A percentile compares a stretch with the other conserved stretches of the same genome.
Conservation (phyloP, 2,113 vertebrate species). For the Anhinga rufa region DNA sequence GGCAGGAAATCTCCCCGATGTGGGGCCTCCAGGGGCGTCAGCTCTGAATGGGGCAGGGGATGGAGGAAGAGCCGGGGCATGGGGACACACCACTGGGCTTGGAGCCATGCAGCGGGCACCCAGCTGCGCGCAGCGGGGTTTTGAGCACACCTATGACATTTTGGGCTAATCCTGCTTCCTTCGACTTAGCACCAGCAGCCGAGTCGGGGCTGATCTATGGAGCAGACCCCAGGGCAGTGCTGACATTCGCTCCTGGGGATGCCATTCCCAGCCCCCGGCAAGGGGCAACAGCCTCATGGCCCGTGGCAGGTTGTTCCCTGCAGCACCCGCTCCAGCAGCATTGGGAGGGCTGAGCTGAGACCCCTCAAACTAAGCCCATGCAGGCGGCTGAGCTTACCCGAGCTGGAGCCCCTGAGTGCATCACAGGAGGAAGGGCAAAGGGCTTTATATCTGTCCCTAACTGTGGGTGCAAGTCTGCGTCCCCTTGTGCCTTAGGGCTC, state of each 20-base stretch:
- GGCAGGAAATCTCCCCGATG: neutral
- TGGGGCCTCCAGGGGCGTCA: neutral
- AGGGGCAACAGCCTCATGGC: neutral
- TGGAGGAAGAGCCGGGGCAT: accelerated
- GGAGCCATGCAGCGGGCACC: neutral
- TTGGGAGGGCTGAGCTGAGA: neutral
- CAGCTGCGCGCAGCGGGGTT: accelerated
- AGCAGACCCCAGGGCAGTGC: neutral
- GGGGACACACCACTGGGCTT: neutral
- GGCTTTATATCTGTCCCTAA: neutral
- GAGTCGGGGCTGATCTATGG: accelerated
- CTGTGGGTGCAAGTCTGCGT: accelerated
- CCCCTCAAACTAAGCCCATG: neutral
- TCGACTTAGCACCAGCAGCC: accelerated
- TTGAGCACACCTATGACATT: neutral
- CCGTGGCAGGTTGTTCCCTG: neutral
- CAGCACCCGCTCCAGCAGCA: neutral
- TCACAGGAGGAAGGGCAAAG: neutral
- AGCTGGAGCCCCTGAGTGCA: accelerated
- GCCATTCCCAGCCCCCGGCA: neutral
- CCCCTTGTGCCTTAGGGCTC: accelerated
- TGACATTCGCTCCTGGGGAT: neutral
- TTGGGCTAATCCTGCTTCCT: neutral
- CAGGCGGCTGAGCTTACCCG: accelerated
- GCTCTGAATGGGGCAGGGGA: neutral